Base-by-base conservation (phyloP, 2,113 vertebrate species). In the Prionailurus bengalensis region DNA sequence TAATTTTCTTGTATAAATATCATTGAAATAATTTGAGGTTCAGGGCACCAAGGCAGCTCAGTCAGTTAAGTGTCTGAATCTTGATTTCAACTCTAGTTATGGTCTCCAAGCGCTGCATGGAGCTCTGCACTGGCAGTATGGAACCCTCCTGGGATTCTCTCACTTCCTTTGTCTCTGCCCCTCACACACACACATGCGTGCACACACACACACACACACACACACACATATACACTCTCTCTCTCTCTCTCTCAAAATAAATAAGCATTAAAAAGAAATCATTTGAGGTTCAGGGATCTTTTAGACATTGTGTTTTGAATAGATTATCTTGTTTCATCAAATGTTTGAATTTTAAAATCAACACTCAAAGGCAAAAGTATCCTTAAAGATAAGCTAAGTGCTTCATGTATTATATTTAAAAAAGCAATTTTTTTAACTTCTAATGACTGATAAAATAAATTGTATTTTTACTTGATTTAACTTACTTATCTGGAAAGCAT, bases 281-380 rank as follows among this genome's bases (percentile, higher is more conserved):
- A 66, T 95, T 84, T 48, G 87, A 93, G 6, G 1, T 55, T 73
- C n/a, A 68, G 65, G 16, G 25, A 85, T 81, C 39, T 94, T 82
- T 85, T 86, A 83, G 48, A 42, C 55, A 63, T 48, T 85, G 25
- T 86, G 4, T 93, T 92, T 96, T 84, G 10, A 51, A 70, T 55
- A 68, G 8, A 76, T 91, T 76, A 51, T 33, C n/a, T 61, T 87
- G 19, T 90, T 95, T 73, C n/a, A 79, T 48, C 13, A 70, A 90
- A 73, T 89, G 63, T 85, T 81, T 89, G n/a, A 73, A 94, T 92
- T 89, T 93, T 94, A 92, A 73, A 92, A 73, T 81, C 71, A 68
- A 91, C n/a, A 25, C 12, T 19, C 27, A 78, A 66, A 80, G 65
- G 91, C 13, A n/a, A 29, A 85, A 86, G 6, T 65, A 66, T 66